Conservation (phyloP, 2,888 invertebrate genomes). For the Rhopalosiphum nymphaeae region DNA sequence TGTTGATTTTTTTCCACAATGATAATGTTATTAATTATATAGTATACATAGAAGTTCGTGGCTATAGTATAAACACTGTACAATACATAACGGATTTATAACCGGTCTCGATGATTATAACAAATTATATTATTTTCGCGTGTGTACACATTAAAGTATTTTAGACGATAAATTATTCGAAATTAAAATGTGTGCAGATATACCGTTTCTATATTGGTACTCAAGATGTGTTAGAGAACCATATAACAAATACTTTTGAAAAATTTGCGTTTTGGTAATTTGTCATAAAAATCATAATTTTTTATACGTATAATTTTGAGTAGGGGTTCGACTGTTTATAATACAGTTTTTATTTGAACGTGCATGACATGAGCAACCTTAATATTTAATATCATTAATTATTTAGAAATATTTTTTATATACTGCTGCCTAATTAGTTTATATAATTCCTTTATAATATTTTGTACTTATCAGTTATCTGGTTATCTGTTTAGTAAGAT, state of each 20-base stretch:
- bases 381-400: neutral
- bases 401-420: neutral
- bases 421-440: neutral
- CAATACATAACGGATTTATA: slow-evolving; percentile 22
- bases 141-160: neutral
- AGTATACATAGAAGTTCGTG: neutral
- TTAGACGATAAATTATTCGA: slow-evolving; percentile 7
- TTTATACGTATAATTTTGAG: neutral
- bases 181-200: neutral
- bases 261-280: neutral
- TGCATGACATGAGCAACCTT: neutral
- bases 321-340: neutral
- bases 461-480: neutral
- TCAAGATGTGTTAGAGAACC: neutral
- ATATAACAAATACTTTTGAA: neutral
- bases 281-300: neutral
- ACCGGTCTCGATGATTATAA: neutral
- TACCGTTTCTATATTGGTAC: neutral
- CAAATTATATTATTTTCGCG: neutral
- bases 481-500: neutral
- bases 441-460: neutral
- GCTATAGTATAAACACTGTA: neutral
- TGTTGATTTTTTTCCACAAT: neutral
- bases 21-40: slow-evolving; percentile 4
- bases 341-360: neutral